Evolutionary conservation across 1,140 invertebrate species (phyloP), one percentile per base, ranked within the genome.

Genomic region (Megalopta genalis): DNA sequence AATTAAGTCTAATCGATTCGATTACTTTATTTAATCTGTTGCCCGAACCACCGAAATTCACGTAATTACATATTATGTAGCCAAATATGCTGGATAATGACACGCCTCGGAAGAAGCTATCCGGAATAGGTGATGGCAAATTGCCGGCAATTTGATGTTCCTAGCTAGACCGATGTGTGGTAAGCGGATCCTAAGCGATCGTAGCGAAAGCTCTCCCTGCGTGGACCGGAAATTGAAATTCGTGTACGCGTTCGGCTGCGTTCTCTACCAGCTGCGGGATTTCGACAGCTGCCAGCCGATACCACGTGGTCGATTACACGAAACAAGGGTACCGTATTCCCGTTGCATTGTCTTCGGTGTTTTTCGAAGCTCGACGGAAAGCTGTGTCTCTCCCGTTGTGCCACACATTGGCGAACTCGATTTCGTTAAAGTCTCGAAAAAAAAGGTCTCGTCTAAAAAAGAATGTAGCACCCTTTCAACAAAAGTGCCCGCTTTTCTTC

Each of bases 201-300:
- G 37, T 12, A 12, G 75, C n/a, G 57, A 76, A 66, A 64, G 60
- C 18, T 66, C 62, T 65, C 69, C 82, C 84, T 64, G 37, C 59
- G 42, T 54, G 49, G 49, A 70, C 77, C 21, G 80, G 78, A 85
- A 85, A 85, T 85, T 85, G 74, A 25, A 73, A 77, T 27, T 80
- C 68, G 63, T 23, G 54, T 63, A 66, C 57, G 32, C 67, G 32
- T 64, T 27, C 49, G 66, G 10, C 7, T 69, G 65, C 60, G 52
- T 18, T 64, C 75, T 64, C 25, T 37, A 63, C 76, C 83, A 78
- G 49, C 83, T 86, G 83, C 70, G 76, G 46, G 63, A 63, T 77
- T 70, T 74, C 27, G 25, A 59, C 84, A 85, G 80, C 75, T 86
- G 83, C 68, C 49, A 59, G 39, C 76, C 80, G 54, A 85, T 82